Conservation (phyloP, 2,113 vertebrate genomes). For the Zosterops japonicus region DNA sequence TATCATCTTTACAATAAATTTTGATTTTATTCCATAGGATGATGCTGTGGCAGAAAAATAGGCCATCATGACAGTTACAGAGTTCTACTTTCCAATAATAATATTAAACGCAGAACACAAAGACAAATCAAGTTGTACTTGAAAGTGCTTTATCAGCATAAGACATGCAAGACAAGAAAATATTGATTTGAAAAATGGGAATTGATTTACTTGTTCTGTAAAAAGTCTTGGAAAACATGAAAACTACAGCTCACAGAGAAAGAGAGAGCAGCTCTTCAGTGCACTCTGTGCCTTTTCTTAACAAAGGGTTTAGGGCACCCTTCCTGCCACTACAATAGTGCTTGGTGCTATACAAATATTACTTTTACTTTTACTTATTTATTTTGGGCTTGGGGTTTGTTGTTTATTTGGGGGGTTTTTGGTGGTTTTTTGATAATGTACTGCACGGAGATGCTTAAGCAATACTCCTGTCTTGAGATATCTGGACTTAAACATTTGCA, state of each 20-base stretch:
- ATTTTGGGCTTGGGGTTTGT: background rate
- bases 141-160: background rate
- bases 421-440: background rate
- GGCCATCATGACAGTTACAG: background rate
- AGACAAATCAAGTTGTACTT: background rate
- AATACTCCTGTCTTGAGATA: background rate
- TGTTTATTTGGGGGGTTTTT: accelerated
- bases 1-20: background rate
- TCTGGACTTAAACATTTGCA: background rate
- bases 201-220: background rate
- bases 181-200: background rate
- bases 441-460: background rate
- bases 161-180: background rate
- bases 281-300: background rate
- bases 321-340: background rate
- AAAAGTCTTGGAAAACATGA: background rate
- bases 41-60: background rate
- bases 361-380: background rate
- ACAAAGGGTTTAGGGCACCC: background rate
- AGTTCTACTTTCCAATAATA: background rate
- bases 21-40: background rate
- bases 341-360: background rate
- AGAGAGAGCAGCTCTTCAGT: background rate
- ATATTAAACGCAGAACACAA: background rate
- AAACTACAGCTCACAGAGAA: background rate